Evolutionary conservation across 2,797 vertebrate genomes (phyloP).

Genomic region (Allobates femoralis): DNA sequence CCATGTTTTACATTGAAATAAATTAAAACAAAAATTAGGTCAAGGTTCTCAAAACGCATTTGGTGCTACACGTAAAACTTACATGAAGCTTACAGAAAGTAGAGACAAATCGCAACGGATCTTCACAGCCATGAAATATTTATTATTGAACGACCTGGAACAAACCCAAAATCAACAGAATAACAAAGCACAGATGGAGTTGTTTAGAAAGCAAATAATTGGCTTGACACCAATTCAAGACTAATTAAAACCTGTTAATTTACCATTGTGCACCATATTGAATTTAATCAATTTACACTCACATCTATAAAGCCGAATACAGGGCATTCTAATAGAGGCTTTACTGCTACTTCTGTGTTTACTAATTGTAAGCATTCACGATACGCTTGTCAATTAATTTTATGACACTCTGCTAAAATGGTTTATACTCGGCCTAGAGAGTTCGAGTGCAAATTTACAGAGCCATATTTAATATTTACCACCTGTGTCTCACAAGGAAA

Average conservation of each 20-base stretch:
- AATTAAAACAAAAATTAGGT: neutral
- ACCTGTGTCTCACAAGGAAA: conserved; percentile 36
- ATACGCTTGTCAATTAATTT: conserved; percentile 35
- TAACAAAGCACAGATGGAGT: conserved; percentile 57
- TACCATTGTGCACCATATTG: conserved; percentile 69
- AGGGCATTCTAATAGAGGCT: conserved; percentile 63
- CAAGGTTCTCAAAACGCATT: neutral
- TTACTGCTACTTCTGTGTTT: conserved; percentile 46
- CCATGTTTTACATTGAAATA: neutral
- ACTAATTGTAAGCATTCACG: conserved; percentile 44
- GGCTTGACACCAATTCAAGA: conserved; percentile 65
- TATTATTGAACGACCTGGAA: conserved; percentile 57
- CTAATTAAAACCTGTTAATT: conserved; percentile 70
- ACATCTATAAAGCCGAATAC: conserved; percentile 67
- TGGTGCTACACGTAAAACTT: neutral
- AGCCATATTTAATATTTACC: conserved; percentile 50
- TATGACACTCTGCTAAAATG: conserved; percentile 54
- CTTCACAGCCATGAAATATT: conserved; percentile 37
- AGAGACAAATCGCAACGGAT: neutral
- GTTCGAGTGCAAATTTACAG: conserved; percentile 23
- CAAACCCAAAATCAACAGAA: conserved; percentile 47
- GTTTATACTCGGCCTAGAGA: conserved; percentile 41
- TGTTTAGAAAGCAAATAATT: conserved; percentile 57
- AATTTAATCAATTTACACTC: conserved; percentile 69
- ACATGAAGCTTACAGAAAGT: neutral